A percentile compares a stretch with the other conserved stretches of the same genome.
These are phyloP conservation scores for Microchrysa polita DNA, from an alignment of 2,888 invertebrate species.

Conservation along the genomic window DNA sequence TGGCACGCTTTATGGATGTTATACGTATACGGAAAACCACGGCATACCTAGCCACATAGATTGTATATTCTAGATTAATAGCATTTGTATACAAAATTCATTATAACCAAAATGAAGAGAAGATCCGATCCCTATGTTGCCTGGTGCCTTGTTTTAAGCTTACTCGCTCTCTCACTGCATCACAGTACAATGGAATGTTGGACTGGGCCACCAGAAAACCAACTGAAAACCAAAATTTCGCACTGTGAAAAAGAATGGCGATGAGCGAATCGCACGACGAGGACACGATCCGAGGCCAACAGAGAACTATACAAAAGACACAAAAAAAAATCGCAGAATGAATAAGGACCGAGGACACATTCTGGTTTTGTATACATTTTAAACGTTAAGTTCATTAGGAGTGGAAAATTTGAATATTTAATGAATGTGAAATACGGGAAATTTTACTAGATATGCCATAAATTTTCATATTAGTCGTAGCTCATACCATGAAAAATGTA, in stretches of 20 bases:
- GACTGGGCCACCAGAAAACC: not conserved
- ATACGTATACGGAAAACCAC: slow-evolving; percentile 7
- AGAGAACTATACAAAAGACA: not conserved
- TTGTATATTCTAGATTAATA: slow-evolving; percentile 34
- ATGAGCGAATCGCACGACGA: not conserved
- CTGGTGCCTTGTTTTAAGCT: not conserved
- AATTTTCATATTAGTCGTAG: slow-evolving; percentile 24
- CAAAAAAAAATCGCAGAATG: not conserved
- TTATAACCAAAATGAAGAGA: slow-evolving; percentile 32
- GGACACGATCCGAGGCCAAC: not conserved
- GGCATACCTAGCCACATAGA: slow-evolving; percentile 7
- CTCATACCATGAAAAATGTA: no score
- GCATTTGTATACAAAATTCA: slow-evolving; percentile 40
- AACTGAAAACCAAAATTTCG: slow-evolving; percentile 5
- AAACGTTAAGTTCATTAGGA: slow-evolving; percentile 34
- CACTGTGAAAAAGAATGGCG: not conserved
- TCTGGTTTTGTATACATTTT: slow-evolving; percentile 8
- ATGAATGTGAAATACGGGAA: slow-evolving; percentile 36
- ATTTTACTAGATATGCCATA: slow-evolving; percentile 8
- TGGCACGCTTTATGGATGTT: no score
- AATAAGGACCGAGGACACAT: not conserved
- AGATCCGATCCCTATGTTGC: slow-evolving; percentile 3
- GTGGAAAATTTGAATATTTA: slow-evolving; percentile 35
- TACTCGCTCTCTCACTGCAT: no score
- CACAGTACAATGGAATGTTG: no score